These are phyloP conservation scores for Pterostichus madidus DNA, from an alignment of 2,888 invertebrate genomes.

Conservation along the genomic window DNA sequence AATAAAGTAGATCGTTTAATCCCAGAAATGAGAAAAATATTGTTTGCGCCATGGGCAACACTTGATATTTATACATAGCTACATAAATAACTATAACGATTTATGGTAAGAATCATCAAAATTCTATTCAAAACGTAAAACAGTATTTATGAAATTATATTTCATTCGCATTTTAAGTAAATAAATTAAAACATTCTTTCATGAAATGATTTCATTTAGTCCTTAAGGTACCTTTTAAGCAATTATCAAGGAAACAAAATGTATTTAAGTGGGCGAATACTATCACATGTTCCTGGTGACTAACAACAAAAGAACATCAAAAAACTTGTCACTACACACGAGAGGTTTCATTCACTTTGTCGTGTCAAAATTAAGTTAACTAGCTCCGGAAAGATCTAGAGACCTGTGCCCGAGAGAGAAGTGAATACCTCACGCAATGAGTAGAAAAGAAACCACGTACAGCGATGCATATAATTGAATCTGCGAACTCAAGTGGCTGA, in stretches of 20 bases:
- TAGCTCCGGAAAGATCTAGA: slow-evolving; percentile 51
- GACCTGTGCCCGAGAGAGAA: slow-evolving; percentile 29
- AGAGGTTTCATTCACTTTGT: slow-evolving; percentile 9
- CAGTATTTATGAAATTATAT: no score
- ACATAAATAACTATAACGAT: no score
- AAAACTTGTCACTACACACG: slow-evolving; percentile 10
- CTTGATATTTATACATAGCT: no score
- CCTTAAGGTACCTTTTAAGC: neutral
- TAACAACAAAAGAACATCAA: slow-evolving; percentile 2
- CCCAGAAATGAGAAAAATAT: no score
- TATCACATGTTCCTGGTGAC: neutral
- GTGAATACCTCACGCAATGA: slow-evolving; percentile 30
- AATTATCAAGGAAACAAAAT: neutral
- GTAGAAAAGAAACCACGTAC: slow-evolving; percentile 28
- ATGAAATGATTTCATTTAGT: no score
- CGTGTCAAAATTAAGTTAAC: slow-evolving; percentile 18
- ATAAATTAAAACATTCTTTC: no score
- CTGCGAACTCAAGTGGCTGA: slow-evolving; percentile 53
- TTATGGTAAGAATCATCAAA: no score
- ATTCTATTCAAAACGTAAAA: no score
- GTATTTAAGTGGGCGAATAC: neutral
- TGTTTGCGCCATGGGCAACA: no score
- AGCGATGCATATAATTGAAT: slow-evolving; percentile 54
- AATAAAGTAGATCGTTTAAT: no score
- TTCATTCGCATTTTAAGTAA: no score